Percentiles rank a stretch among this genome's conserved stretches.
phyloP scores from a whole-genome alignment of 2,797 vertebrate genomes.

The Glossophaga mutica region DNA sequence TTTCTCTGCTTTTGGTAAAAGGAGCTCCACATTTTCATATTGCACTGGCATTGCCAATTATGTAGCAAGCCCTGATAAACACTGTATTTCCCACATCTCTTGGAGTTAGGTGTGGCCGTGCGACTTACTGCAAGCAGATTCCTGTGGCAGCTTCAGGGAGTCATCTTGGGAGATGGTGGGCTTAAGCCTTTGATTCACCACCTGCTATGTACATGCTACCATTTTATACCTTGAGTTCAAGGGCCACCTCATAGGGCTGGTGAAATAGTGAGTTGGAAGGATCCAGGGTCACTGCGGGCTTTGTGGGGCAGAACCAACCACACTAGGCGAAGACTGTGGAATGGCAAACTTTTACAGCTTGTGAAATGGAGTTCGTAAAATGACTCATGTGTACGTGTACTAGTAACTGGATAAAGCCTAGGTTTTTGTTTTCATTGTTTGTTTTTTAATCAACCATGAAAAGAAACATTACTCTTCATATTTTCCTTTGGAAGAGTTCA shows the following conservation, averaged over 20 bases:
- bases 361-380: background rate
- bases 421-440: background rate
- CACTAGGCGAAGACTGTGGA: background rate
- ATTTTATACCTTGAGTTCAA: background rate
- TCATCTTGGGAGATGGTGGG: background rate
- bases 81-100: background rate
- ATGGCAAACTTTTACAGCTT: background rate
- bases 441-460: background rate
- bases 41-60: background rate
- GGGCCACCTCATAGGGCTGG: background rate
- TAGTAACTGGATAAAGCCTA: background rate
- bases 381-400: background rate
- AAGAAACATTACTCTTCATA: background rate
- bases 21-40: background rate
- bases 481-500: background rate
- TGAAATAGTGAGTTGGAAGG: background rate
- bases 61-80: background rate
- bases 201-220: background rate
- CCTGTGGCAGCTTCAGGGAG: background rate
- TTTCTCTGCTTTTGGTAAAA: background rate
- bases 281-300: accelerated
- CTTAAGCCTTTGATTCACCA: background rate
- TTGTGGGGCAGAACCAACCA: background rate
- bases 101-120: background rate
- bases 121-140: background rate